Percentiles rank a stretch among this genome's conserved stretches.
Evolutionary conservation across 2,888 invertebrate genomes (phyloP).

Genomic region (Melanophora roralis): DNA sequence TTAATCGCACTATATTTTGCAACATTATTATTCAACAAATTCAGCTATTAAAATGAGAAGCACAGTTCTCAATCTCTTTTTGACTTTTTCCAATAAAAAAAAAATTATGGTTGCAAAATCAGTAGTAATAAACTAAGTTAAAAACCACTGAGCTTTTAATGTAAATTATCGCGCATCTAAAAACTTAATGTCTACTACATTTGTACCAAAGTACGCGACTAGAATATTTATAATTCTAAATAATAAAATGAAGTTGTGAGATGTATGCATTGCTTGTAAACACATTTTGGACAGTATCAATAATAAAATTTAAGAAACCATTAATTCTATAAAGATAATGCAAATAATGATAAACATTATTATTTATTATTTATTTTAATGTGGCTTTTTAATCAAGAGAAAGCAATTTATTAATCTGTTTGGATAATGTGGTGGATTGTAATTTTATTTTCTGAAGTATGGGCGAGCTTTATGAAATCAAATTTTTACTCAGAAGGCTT

Average conservation of each 20-base stretch:
- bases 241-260: no score
- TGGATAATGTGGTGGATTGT: no score
- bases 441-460: no score
- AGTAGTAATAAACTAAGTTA: not conserved
- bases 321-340: no score
- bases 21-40: not conserved
- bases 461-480: no score
- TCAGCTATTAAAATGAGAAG: not conserved
- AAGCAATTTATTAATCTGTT: no score
- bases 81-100: not conserved
- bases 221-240: not conserved
- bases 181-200: not conserved
- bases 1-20: not conserved
- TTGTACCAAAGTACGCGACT: not conserved
- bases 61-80: not conserved
- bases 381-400: no score
- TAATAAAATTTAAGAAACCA: not conserved
- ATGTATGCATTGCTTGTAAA: not conserved
- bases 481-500: no score
- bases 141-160: not conserved
- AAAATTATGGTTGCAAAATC: not conserved
- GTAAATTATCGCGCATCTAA: not conserved
- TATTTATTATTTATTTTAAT: no score
- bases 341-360: no score
- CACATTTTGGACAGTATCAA: not conserved